Evolutionary conservation across 2,888 invertebrate genomes (phyloP).

Genomic region (Drosophila fulvimacula): DNA sequence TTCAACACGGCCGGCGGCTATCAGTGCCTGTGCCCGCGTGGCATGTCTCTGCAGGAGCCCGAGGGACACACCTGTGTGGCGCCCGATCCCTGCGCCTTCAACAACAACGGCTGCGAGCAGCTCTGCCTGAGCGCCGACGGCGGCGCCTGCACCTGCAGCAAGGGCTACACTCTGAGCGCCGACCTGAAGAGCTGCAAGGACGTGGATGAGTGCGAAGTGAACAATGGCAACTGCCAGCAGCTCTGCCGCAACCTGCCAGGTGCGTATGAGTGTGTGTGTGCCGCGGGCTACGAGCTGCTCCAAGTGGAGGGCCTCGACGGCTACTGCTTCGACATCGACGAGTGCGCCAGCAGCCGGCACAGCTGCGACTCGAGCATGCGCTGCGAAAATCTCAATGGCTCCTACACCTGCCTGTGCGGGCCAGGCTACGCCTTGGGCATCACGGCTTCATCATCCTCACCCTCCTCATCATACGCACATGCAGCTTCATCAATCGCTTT

Average conservation of each 20-base stretch:
- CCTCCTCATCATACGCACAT: constrained; percentile 24
- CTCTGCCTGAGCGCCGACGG: constrained; percentile 85
- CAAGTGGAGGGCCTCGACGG: constrained; percentile 57
- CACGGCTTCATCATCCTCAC: constrained; percentile 10
- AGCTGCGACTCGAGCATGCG: constrained; percentile 73
- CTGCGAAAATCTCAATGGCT: constrained; percentile 84
- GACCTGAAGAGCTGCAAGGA: constrained; percentile 86
- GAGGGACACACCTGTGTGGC: constrained; percentile 84
- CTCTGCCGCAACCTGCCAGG: constrained; percentile 85
- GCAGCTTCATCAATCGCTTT: constrained; percentile 27
- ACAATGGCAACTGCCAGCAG: constrained; percentile 84
- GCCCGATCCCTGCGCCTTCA: constrained; percentile 86
- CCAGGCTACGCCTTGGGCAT: constrained; percentile 84
- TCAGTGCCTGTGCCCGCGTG: constrained; percentile 85
- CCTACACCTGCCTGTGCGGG: constrained; percentile 85
- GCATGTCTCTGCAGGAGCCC: constrained; percentile 81
- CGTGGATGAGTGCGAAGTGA: constrained; percentile 86
- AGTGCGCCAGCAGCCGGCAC: constrained; percentile 84
- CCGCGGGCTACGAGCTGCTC: constrained; percentile 83
- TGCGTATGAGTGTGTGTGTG: constrained; percentile 86
- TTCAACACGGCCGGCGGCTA: constrained; percentile 86
- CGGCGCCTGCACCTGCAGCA: constrained; percentile 84
- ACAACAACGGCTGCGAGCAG: constrained; percentile 88
- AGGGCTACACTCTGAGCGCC: constrained; percentile 77
- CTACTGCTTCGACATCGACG: constrained; percentile 85